Evolutionary conservation across 2,113 vertebrate genomes (phyloP), one percentile per base, ranked within the genome.

Genomic region (Tetrao urogallus): DNA sequence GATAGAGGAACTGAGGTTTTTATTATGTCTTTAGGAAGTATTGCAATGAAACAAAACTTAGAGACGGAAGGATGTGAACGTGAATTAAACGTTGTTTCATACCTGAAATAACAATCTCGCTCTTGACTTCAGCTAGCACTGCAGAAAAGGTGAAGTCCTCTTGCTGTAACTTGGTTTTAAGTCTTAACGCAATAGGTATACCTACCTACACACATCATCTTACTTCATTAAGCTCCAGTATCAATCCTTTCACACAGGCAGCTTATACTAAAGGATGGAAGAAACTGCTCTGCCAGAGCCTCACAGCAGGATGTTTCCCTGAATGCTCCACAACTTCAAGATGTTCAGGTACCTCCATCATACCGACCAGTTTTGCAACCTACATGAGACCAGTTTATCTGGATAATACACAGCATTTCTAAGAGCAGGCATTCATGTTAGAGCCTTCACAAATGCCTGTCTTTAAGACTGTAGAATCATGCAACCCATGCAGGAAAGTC

Each of bases 21-120:
- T 96, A 93, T 93, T 93, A 95, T 90, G 69, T 86, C 90, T 72
- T 96, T 86, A 92, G 87, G 69, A 86, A 92, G 30, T 61, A 86
- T 10, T 79, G 38, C 65, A 96, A 95, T 8, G 30, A 86, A 97
- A 90, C 50, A 70, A 96, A 95, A 90, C 80, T 16, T 88, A 85
- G 74, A 92, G 85, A 81, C 30, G 40, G 57, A 92, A 89, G 34
- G 56, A 92, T 66, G 54, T 57, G 47, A 91, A 61, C 38, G 72
- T 86, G 82, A 94, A 88, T 82, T 91, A 92, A 93, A 91, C 47
- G 86, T 83, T 82, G 88, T 75, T 75, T 77, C 40, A 30, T 34
- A 72, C 32, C 10, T 54, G n/a, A 91, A 93, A 89, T 42, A n/a
- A 88, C 84, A 73, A 60, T 88, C 71, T 82, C 67, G 38, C 61